These are phyloP conservation scores for Heterotilapia buettikoferi DNA, from an alignment of 2,113 vertebrate species.

Conservation along the genomic window DNA sequence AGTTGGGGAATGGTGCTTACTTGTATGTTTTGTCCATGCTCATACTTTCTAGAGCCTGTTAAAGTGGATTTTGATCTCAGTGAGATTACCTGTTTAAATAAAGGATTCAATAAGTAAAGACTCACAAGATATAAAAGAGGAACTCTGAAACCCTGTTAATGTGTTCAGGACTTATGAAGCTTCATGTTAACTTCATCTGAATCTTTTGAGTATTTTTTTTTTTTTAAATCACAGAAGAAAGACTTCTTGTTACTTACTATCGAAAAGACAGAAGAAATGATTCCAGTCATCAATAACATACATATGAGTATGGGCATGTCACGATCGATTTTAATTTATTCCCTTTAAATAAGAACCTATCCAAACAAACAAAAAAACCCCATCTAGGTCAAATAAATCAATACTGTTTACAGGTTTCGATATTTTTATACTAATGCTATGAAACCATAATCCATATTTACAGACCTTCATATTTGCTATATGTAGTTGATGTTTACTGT, in stretches of 20 bases:
- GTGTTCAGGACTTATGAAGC: background rate
- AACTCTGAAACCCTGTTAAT: background rate
- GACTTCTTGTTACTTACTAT: background rate
- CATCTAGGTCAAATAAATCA: background rate
- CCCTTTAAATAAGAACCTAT: background rate
- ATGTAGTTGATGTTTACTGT: background rate
- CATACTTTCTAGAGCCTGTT: background rate
- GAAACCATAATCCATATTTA: background rate
- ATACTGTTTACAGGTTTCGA: background rate
- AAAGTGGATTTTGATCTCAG: background rate
- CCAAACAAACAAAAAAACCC: background rate
- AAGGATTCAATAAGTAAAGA: background rate
- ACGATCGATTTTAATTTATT: background rate
- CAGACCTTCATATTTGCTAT: background rate
- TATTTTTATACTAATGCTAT: background rate
- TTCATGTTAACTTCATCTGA: background rate
- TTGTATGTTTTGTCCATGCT: background rate
- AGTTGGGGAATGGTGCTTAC: accelerated
- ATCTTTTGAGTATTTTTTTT: background rate
- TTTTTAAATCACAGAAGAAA: background rate
- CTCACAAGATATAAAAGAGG: background rate
- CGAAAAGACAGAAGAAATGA: background rate
- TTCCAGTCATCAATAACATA: background rate
- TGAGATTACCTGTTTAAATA: background rate
- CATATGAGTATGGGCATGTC: accelerated